A percentile compares a stretch with the other conserved stretches of the same genome.
Evolutionary conservation across 2,797 vertebrate genomes (phyloP).

Genomic region (Lagothrix lagotricha): DNA sequence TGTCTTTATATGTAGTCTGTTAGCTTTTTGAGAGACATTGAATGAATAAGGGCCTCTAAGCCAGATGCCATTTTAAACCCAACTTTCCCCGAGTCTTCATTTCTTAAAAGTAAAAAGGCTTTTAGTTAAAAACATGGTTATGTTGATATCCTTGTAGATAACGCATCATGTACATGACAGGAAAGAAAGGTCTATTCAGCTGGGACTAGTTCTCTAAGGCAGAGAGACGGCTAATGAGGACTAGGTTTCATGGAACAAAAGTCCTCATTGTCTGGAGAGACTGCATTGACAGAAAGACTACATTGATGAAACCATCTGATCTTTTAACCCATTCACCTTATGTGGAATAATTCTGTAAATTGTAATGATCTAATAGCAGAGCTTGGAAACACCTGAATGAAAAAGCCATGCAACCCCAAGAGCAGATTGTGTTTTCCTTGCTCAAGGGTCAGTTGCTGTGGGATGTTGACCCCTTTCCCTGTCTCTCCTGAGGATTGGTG

Average conservation of each 20-base stretch:
- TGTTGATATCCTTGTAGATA: slow-evolving; percentile 73
- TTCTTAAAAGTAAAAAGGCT: slow-evolving; percentile 55
- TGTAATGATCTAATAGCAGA: slow-evolving; percentile 55
- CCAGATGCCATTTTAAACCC: slow-evolving; percentile 48
- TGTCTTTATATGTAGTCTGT: slow-evolving; percentile 33
- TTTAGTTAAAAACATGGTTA: slow-evolving; percentile 64
- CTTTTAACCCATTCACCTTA: slow-evolving; percentile 49
- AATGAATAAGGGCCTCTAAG: slow-evolving; percentile 32
- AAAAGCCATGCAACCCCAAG: slow-evolving; percentile 39
- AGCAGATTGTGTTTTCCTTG: slow-evolving; percentile 6
- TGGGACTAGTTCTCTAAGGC: slow-evolving; percentile 16
- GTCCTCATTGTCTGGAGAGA: slow-evolving; percentile 68
- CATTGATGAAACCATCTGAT: slow-evolving; percentile 66
- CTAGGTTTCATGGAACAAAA: slow-evolving; percentile 69
- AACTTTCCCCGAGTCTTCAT: slow-evolving; percentile 27
- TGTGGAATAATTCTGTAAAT: slow-evolving; percentile 55
- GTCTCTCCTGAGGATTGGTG: slow-evolving; percentile 38
- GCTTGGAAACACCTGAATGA: slow-evolving; percentile 65
- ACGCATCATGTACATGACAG: slow-evolving; percentile 41
- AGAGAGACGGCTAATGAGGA: slow-evolving; percentile 55
- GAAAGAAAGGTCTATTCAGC: slow-evolving; percentile 76
- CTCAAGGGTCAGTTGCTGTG: slow-evolving; percentile 35
- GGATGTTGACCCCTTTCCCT: not conserved
- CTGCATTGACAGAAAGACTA: slow-evolving; percentile 60
- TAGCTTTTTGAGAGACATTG: not conserved